Evolutionary conservation across 2,888 invertebrate genomes (phyloP).

Genomic region (Psococerastis gibbosa): DNA sequence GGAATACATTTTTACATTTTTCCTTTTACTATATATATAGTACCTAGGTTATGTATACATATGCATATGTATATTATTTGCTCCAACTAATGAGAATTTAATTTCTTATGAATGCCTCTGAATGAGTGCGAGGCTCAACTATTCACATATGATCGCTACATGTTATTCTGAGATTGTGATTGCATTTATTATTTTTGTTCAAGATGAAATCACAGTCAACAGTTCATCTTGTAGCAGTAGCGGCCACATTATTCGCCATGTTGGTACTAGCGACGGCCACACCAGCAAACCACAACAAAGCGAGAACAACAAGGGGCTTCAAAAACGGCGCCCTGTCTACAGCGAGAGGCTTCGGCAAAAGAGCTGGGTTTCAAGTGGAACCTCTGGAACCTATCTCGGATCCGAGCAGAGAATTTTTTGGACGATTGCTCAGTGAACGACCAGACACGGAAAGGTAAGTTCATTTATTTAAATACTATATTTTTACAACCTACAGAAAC

Average conservation of each 20-base stretch:
- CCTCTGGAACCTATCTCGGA: constrained; percentile 5
- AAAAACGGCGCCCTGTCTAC: constrained; percentile 41
- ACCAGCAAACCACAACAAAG: constrained; percentile 20
- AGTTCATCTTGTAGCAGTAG: not conserved
- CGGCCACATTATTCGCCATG: not conserved
- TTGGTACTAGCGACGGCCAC: not conserved
- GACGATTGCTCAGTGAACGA: not conserved
- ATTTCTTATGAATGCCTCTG: too few relatives aligned
- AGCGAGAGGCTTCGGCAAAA: constrained; percentile 44
- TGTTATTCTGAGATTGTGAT: too few relatives aligned
- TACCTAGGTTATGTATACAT: too few relatives aligned
- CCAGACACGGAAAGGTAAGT: constrained; percentile 2
- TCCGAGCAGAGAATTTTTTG: not conserved
- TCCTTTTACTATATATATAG: too few relatives aligned
- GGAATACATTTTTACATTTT: too few relatives aligned
- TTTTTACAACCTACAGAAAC: too few relatives aligned
- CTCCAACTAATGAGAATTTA: too few relatives aligned
- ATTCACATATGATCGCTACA: too few relatives aligned
- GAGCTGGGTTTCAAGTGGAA: constrained; percentile 23
- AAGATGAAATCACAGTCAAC: constrained; percentile 5
- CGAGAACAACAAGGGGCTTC: constrained; percentile 40
- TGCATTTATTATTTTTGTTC: too few relatives aligned
- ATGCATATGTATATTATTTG: too few relatives aligned
- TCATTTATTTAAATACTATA: too few relatives aligned
- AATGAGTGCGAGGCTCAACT: too few relatives aligned